Evolutionary conservation across 30 jellyfish, hydroid and myxozoan genomes (phyloP).

Genomic region (Clytia hemisphaerica): DNA sequence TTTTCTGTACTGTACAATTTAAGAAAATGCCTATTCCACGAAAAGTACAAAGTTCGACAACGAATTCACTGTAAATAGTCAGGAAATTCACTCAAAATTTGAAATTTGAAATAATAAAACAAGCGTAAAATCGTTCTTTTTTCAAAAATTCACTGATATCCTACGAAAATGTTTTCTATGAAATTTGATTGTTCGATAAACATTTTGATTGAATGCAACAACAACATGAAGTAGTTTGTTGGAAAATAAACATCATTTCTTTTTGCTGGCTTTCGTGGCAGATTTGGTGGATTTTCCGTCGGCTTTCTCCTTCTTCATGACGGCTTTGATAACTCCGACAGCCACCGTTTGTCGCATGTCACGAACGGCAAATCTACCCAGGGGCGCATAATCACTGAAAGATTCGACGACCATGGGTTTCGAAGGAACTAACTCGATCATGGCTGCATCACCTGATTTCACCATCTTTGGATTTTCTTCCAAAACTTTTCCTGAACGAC

Average conservation of each 20-base stretch:
- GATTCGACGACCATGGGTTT: constrained; percentile 95
- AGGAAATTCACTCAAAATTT: too few relatives aligned
- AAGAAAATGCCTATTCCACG: too few relatives aligned
- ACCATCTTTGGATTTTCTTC: constrained; percentile 74
- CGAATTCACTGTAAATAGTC: too few relatives aligned
- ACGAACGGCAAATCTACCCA: constrained; percentile 99
- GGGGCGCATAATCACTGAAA: constrained; percentile 83
- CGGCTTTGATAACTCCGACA: constrained; percentile 96
- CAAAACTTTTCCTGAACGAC: constrained; percentile 78
- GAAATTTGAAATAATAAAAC: too few relatives aligned
- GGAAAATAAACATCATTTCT: constrained; percentile 64
- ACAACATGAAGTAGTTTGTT: too few relatives aligned
- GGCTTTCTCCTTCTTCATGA: constrained; percentile 64
- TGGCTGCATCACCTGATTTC: constrained; percentile 97
- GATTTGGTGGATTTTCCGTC: constrained; percentile 86
- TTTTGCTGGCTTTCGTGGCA: constrained; percentile 66
- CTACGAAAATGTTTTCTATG: constrained; percentile 21
- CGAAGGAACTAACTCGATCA: constrained; percentile 79
- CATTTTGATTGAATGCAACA: background rate
- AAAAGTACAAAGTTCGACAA: too few relatives aligned
- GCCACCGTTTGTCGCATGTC: constrained; percentile 99
- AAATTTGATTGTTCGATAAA: constrained; percentile 14
- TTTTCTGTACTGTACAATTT: too few relatives aligned
- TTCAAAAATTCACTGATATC: too few relatives aligned
- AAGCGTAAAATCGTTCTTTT: too few relatives aligned